phyloP scores from a whole-genome alignment of 2,113 vertebrate genomes.

The Erpornis zantholeuca region DNA sequence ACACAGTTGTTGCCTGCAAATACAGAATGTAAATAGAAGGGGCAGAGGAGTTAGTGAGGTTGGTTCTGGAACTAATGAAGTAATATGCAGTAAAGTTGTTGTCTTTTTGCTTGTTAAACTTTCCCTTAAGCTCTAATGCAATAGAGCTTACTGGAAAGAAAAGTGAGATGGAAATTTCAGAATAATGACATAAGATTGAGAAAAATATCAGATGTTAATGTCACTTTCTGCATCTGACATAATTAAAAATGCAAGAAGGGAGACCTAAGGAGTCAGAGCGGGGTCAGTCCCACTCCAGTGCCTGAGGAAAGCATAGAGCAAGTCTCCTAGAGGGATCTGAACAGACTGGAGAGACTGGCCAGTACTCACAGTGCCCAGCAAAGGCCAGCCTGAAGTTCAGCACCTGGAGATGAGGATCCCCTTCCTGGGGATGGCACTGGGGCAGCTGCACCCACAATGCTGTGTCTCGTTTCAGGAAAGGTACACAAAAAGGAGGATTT shows the following conservation, averaged over 20 bases:
- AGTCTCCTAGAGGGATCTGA: background rate
- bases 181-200: background rate
- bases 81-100: conserved; percentile 38
- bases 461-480: background rate
- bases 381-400: background rate
- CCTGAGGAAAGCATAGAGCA: background rate
- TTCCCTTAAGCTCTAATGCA: background rate
- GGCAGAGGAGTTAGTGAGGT: conserved; percentile 36
- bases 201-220: background rate
- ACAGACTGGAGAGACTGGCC: background rate
- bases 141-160: background rate
- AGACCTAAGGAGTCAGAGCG: background rate
- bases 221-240: background rate
- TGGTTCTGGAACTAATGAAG: conserved; percentile 48
- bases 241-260: background rate
- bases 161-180: background rate
- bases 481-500: background rate
- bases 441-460: background rate
- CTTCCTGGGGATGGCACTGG: background rate
- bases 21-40: conserved; percentile 29
- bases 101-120: conserved; percentile 41
- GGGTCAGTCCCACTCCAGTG: background rate
- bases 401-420: background rate
- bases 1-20: conserved; percentile 41
- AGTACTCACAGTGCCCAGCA: background rate